phyloP scores from a whole-genome alignment of 1,140 invertebrate species.

The Diorhabda sublineata region DNA sequence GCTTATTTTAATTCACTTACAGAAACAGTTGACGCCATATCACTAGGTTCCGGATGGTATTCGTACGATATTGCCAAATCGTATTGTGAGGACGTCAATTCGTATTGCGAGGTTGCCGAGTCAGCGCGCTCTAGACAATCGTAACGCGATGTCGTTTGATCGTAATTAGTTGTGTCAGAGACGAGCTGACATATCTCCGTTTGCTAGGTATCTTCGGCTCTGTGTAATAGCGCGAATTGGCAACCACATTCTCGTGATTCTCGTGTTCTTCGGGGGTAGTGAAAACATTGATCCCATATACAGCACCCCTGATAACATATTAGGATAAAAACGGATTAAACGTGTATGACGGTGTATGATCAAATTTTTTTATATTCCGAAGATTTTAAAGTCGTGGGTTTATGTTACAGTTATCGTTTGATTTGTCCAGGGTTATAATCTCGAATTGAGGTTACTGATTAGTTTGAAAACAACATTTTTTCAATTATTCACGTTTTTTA shows the following conservation, averaged over 20 bases:
- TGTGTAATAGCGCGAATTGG: slow-evolving; percentile 80
- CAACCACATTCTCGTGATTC: slow-evolving; percentile 79
- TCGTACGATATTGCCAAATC: slow-evolving; percentile 8
- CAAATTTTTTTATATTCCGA: too few relatives aligned
- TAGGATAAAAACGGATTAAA: too few relatives aligned
- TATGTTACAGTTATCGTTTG: too few relatives aligned
- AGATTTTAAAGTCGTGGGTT: too few relatives aligned
- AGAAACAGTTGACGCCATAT: not conserved
- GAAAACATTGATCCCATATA: slow-evolving; percentile 78
- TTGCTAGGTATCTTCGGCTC: slow-evolving; percentile 58
- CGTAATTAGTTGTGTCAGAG: slow-evolving; percentile 17
- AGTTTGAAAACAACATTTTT: too few relatives aligned
- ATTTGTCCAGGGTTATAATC: too few relatives aligned
- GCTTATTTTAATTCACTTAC: slow-evolving; percentile 13
- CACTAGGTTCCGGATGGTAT: not conserved
- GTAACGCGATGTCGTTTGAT: slow-evolving; percentile 21
- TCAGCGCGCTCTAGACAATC: slow-evolving; percentile 22
- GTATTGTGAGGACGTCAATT: not conserved
- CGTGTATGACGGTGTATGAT: too few relatives aligned
- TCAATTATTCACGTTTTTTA: too few relatives aligned
- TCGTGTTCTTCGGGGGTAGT: slow-evolving; percentile 66
- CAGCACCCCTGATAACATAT: slow-evolving; percentile 62
- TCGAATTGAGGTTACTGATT: too few relatives aligned
- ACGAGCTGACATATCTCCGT: slow-evolving; percentile 35
- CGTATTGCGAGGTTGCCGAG: slow-evolving; percentile 8